Percentiles rank a stretch among this genome's conserved stretches.
phyloP scores from a whole-genome alignment of 1,140 invertebrate genomes.

The Drosophila baimaii region DNA sequence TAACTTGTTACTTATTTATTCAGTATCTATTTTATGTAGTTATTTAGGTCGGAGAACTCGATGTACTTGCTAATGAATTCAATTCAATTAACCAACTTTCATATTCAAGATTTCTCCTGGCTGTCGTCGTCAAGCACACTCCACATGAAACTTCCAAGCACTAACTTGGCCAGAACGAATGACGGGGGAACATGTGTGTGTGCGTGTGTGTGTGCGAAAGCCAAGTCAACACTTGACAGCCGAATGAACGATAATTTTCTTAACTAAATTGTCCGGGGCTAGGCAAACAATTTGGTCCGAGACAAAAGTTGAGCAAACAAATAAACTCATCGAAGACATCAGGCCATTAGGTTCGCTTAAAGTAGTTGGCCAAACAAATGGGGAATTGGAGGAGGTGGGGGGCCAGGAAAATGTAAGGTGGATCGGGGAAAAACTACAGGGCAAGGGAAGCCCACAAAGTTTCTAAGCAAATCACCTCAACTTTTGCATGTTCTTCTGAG shows the following conservation, averaged over 20 bases:
- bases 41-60: slow-evolving; percentile 15
- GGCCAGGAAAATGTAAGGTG: slow-evolving; percentile 14
- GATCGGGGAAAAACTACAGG: background rate
- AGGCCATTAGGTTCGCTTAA: slow-evolving; percentile 68
- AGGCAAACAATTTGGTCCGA: slow-evolving; percentile 56
- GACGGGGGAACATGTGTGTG: slow-evolving; percentile 4
- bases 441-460: slow-evolving; percentile 20
- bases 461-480: slow-evolving; percentile 35
- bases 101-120: slow-evolving; percentile 24
- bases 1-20: slow-evolving; percentile 23
- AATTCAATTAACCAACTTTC: slow-evolving; percentile 56
- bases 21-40: slow-evolving; percentile 36
- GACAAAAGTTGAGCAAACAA: slow-evolving; percentile 64
- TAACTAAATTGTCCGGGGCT: slow-evolving; percentile 73
- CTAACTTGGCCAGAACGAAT: slow-evolving; percentile 14
- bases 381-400: slow-evolving; percentile 17
- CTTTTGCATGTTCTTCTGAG: slow-evolving; percentile 27
- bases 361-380: slow-evolving; percentile 44
- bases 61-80: slow-evolving; percentile 30
- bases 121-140: slow-evolving; percentile 42
- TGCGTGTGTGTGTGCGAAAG: slow-evolving; percentile 22
- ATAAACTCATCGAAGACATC: slow-evolving; percentile 70
- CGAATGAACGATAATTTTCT: slow-evolving; percentile 73
- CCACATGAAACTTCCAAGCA: slow-evolving; percentile 25
- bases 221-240: slow-evolving; percentile 59